phyloP scores from a whole-genome alignment of 2,888 invertebrate species.

The Bimastos eiseni region DNA sequence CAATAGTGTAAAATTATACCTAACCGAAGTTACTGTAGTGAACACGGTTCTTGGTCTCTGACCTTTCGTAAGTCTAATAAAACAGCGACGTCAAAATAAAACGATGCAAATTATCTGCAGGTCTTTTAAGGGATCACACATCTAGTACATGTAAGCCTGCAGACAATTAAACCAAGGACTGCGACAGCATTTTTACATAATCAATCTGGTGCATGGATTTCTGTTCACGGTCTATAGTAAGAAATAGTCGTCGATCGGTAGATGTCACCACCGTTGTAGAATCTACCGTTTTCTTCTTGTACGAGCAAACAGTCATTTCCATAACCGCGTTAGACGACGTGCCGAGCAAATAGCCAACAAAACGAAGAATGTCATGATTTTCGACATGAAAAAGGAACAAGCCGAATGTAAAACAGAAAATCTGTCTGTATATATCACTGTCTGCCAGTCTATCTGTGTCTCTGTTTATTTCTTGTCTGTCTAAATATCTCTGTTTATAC shows the following conservation, averaged over 20 bases:
- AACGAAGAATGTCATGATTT: neutral
- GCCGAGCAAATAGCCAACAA: neutral
- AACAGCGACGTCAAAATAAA: neutral
- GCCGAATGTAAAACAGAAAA: neutral
- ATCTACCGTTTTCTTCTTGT: neutral
- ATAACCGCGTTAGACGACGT: neutral
- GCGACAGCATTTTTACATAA: neutral
- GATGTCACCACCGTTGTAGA: neutral
- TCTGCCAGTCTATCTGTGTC: too few species aligned
- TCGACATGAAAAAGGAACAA: neutral
- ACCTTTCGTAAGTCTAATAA: neutral
- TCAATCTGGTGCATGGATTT: neutral
- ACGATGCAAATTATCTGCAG: neutral
- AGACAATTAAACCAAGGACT: neutral
- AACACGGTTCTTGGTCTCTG: too few species aligned
- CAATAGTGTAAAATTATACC: too few species aligned
- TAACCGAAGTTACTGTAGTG: too few species aligned
- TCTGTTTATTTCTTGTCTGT: too few species aligned
- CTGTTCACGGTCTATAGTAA: neutral
- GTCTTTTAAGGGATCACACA: neutral
- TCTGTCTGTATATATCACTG: too few species aligned
- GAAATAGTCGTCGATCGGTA: neutral
- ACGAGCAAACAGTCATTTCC: constrained; percentile 3
- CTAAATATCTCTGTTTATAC: too few species aligned
- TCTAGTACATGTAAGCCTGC: neutral